Conservation (phyloP, 2,113 vertebrate genomes). For the Sylvilagus bachmani region DNA sequence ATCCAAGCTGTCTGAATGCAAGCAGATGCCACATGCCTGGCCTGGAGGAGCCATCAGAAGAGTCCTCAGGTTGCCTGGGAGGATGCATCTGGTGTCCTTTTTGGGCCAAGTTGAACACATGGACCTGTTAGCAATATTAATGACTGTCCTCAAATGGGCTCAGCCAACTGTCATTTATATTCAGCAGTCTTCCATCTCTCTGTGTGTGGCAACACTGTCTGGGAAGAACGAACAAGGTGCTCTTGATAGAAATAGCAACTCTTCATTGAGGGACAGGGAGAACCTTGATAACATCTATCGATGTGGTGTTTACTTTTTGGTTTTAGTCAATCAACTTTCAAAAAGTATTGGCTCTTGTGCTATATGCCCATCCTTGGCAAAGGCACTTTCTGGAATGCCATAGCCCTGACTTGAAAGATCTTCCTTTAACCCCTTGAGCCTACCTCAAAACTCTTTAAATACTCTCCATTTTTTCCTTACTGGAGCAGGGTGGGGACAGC, state of each 20-base stretch:
- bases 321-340: not conserved
- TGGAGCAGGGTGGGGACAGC: too few species aligned
- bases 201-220: slow-evolving; percentile 36
- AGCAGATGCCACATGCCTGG: slow-evolving; percentile 53
- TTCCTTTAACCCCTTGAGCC: not conserved
- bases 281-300: not conserved
- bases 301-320: not conserved
- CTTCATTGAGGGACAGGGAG: not conserved
- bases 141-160: slow-evolving; percentile 50
- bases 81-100: slow-evolving; percentile 66
- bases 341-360: not conserved
- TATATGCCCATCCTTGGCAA: not conserved
- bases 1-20: slow-evolving; percentile 44
- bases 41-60: slow-evolving; percentile 33
- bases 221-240: not conserved
- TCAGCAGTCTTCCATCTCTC: slow-evolving; percentile 46
- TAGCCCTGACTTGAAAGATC: too few species aligned
- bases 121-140: slow-evolving; percentile 74
- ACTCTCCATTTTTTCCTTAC: not conserved
- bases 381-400: not conserved
- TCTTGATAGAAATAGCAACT: not conserved
- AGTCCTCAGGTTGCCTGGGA: slow-evolving; percentile 48
- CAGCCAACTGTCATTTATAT: slow-evolving; percentile 49
- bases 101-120: slow-evolving; percentile 79
- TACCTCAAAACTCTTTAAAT: not conserved